Base-by-base conservation (phyloP, 2,113 vertebrate genomes). In the Todiramphus chloris region DNA sequence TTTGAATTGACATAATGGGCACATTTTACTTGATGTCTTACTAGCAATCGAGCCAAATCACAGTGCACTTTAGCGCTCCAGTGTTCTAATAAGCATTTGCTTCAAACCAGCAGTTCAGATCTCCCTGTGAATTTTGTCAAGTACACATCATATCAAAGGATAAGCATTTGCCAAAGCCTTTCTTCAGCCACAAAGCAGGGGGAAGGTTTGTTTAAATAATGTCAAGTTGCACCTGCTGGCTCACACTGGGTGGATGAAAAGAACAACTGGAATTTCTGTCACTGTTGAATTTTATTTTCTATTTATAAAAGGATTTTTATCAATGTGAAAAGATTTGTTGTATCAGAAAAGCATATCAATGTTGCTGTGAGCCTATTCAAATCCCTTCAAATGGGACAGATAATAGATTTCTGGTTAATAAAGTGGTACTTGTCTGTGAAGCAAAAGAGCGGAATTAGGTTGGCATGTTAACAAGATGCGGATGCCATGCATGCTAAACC, bases 91-190 rank as follows among this genome's bases (percentile, higher is more conserved):
- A 98, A 98, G 95, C 94, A 70, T 97, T 98, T 96, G 83, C 97
- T 98, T 98, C 97, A 97, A 98, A 98, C 96, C 87, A 81, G 94
- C 83, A 74, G 93, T 95, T 97, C 96, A 96, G 97, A 97, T 98
- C 97, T 96, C 83, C 85, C 93, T 93, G 96, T 97, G 97, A 98
- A 97, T 98, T 98, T 98, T 98, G 96, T 98, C 97, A 97, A 98
- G 97, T 97, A 96, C 85, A 77, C 96, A 98, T 97, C 95, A 94
- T 98, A 98, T 98, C 97, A 98, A 98, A 98, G 97, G 94, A 96
- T 93, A 95, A 98, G 97, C 92, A 96, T 98, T 97, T 98, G 97
- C 97, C 95, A 97, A 95, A 97, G 96, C 94, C 94, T 98, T 98
- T 97, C 94, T 98, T 97, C 90, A 95, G 90, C 69, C 95, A 96